Conservation (phyloP, 1,140 invertebrate genomes). For the Leptonema lineaticorne region DNA sequence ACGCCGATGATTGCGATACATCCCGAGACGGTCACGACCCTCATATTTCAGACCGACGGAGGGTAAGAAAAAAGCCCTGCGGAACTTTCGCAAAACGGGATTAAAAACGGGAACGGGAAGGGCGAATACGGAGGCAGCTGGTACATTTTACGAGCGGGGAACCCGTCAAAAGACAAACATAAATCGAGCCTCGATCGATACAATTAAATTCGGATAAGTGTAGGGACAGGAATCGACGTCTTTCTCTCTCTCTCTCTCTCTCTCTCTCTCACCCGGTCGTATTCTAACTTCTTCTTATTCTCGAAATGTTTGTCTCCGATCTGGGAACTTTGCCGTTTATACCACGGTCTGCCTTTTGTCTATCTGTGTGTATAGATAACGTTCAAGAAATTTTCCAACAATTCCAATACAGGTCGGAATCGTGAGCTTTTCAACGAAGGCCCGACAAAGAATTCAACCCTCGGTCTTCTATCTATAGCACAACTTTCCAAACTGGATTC, state of each 20-base stretch:
- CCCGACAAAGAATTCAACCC: constrained; percentile 22
- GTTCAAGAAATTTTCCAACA: constrained; percentile 4
- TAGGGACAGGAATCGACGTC: too few relatives aligned
- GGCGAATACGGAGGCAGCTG: neutral
- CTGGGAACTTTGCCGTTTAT: too few relatives aligned
- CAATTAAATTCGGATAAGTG: constrained; percentile 2
- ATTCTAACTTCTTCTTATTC: too few relatives aligned
- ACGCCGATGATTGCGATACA: constrained; percentile 28
- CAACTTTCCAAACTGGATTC: too few relatives aligned
- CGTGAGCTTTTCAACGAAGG: constrained; percentile 1
- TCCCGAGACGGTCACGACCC: constrained; percentile 8
- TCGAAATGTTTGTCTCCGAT: too few relatives aligned
- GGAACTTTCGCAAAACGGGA: neutral
- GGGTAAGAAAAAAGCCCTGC: constrained; percentile 20
- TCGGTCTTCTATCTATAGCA: too few relatives aligned
- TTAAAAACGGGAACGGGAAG: neutral
- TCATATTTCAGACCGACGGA: constrained; percentile 25
- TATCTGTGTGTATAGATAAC: too few relatives aligned
- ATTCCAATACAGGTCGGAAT: neutral
- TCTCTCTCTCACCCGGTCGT: too few relatives aligned
- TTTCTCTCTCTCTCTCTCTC: too few relatives aligned
- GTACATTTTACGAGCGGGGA: neutral
- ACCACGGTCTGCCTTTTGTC: too few relatives aligned
- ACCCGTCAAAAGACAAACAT: constrained; percentile 20
- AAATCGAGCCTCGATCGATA: constrained; percentile 17